phyloP scores from a whole-genome alignment of 2,797 vertebrate genomes.

The Sandelia bainsii region DNA sequence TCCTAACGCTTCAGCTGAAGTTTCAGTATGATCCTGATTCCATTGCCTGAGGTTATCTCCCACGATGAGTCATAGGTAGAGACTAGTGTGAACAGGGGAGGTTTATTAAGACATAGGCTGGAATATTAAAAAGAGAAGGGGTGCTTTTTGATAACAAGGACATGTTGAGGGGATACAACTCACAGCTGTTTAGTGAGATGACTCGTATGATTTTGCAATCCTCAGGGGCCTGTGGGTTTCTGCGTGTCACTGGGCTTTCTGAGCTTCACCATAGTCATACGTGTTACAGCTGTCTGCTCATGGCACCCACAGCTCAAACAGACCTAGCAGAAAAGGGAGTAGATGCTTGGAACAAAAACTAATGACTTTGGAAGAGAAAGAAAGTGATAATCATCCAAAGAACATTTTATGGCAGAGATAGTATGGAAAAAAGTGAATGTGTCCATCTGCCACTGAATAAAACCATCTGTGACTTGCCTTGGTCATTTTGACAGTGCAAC shows the following conservation, averaged over 20 bases:
- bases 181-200: conserved; percentile 63
- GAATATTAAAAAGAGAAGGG: conserved; percentile 25
- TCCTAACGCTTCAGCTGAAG: conserved; percentile 54
- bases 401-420: conserved; percentile 54
- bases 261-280: conserved; percentile 28
- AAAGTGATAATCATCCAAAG: conserved; percentile 45
- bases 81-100: conserved; percentile 34
- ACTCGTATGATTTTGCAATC: conserved; percentile 67
- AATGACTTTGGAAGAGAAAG: conserved; percentile 28
- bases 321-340: conserved; percentile 17
- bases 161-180: conserved; percentile 30
- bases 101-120: conserved; percentile 47
- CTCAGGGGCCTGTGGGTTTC: conserved; percentile 43
- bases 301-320: conserved; percentile 43
- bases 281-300: conserved; percentile 56
- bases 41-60: conserved; percentile 52
- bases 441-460: conserved; percentile 65
- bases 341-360: conserved; percentile 12
- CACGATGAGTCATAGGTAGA: conserved; percentile 66
- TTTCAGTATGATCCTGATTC: conserved; percentile 46
- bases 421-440: conserved; percentile 34
- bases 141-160: conserved; percentile 36
- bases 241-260: conserved; percentile 46
- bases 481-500: conserved; percentile 28
- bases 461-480: conserved; percentile 65